Evolutionary conservation across 2,113 vertebrate genomes (phyloP).

Genomic region (Colinus virginianus): DNA sequence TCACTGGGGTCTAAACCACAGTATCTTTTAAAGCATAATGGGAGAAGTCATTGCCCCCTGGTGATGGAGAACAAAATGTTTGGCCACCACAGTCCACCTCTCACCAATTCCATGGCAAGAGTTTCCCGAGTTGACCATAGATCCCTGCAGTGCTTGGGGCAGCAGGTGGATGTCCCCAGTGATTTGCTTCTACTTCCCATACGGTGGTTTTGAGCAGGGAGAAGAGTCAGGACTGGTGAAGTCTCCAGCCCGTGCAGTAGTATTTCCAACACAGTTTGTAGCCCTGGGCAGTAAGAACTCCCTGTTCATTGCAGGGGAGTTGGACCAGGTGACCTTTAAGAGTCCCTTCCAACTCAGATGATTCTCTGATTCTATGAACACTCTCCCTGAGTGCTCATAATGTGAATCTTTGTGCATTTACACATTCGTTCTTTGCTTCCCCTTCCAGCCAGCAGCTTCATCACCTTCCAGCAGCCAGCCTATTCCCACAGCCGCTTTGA

Average conservation of each 20-base stretch:
- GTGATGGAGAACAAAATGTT: background rate
- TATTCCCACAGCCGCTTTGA: conserved; percentile 88
- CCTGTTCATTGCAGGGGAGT: no score
- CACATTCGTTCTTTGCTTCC: background rate
- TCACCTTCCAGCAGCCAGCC: conserved; percentile 89
- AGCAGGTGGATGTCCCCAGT: background rate
- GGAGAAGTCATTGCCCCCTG: background rate
- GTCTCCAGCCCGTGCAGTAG: background rate
- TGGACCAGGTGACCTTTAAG: no score
- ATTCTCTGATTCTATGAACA: no score
- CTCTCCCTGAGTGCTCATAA: background rate
- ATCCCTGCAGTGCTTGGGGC: background rate
- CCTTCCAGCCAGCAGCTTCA: conserved; percentile 86
- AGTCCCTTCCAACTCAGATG: no score
- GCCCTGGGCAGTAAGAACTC: fast-evolving
- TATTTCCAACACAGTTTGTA: background rate
- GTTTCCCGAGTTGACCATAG: background rate
- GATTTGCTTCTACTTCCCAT: background rate
- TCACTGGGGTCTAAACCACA: background rate
- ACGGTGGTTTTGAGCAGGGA: background rate
- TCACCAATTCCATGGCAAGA: background rate
- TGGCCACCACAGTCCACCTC: background rate
- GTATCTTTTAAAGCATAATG: background rate
- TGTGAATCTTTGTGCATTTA: background rate
- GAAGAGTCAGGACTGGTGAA: background rate